Evolutionary conservation across 1,140 invertebrate genomes (phyloP).

Genomic region (Caenorhabditis brenneri): DNA sequence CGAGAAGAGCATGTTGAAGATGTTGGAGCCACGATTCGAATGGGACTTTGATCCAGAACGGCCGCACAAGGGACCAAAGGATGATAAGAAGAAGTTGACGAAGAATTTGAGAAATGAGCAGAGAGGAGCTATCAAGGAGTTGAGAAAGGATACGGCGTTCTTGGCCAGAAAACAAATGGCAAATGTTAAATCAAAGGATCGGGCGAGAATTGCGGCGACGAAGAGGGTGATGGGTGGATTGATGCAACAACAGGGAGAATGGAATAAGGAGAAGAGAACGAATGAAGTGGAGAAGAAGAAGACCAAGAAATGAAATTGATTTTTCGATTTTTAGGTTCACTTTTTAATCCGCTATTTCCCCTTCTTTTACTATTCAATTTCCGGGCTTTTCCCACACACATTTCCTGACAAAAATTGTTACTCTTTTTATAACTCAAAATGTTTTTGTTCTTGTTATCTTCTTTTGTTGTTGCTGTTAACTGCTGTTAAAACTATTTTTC

Average conservation of each 20-base stretch:
- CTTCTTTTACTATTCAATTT: too few relatives aligned
- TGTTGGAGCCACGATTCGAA: constrained; percentile 55
- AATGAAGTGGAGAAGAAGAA: constrained; percentile 44
- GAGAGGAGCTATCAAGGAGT: constrained; percentile 55
- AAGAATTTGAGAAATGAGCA: constrained; percentile 54
- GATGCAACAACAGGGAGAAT: constrained; percentile 51
- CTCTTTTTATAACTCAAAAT: too few relatives aligned
- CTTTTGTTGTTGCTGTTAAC: too few relatives aligned
- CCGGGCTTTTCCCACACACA: too few relatives aligned
- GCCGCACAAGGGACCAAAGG: constrained; percentile 14
- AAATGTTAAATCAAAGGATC: constrained; percentile 36
- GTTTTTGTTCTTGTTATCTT: too few relatives aligned
- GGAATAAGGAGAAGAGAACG: constrained; percentile 51
- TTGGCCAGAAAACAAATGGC: constrained; percentile 49
- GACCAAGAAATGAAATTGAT: constrained; percentile 46
- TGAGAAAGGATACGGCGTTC: constrained; percentile 55
- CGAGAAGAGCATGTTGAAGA: constrained; percentile 55
- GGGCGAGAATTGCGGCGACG: constrained; percentile 54
- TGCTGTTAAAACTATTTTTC: too few relatives aligned
- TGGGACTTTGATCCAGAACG: constrained; percentile 55
- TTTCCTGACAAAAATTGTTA: too few relatives aligned
- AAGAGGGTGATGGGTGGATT: constrained; percentile 52
- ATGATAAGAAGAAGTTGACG: constrained; percentile 50
- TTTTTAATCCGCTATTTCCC: too few relatives aligned
- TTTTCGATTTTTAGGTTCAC: too few relatives aligned